Base-by-base conservation (phyloP, 2,888 invertebrate species). In the Erpobdella octoculata region DNA sequence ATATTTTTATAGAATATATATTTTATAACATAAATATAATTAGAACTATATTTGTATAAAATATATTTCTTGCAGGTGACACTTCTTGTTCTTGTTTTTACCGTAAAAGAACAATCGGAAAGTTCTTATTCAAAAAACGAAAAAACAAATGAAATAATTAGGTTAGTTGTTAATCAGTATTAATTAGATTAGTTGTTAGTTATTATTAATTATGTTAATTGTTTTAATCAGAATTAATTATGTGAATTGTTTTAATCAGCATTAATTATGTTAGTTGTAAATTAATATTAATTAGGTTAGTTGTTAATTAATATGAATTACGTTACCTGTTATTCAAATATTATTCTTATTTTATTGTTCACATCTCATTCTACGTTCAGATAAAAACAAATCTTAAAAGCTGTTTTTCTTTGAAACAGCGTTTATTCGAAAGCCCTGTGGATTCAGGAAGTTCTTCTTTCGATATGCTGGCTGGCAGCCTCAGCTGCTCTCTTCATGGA, bases 81-180 rank as follows among this genome's bases (percentile, higher is more conserved):
- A 15, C 78, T 83, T 15, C 78, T 83, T 72, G 83, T 83, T 12
- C 76, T 83, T 71, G 81, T 82, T 62, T 83, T 83, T 74, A 82
- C 83, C 59, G 82, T 82, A 28, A 83, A 83, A 77, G 83, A 83
- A 76, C 82, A 83, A 74, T 80, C 81, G 74, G 83, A 83, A 79
- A 83, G 82, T 73, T 81, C 83, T 0, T 83, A 83, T 67, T 82
- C 83, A 8, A 83, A 83, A 73, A 82, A 80, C 73, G 83, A 83
- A 72, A 80, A 81, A 74, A 81, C 81, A 15, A 83, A 83, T 74
- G 82, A 82, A 77, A 79, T 80, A 35, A 82, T 83, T 31, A 75
- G 78, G 83, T 83, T 77, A 80, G 81, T 76, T 31, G 38, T 8
- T 53, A 12, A 33, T 12, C 59, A 59, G 12, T 21, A n/a, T 59